These are phyloP conservation scores for Xiphorhynchus elegans DNA, from an alignment of 2,113 vertebrate species.

Conservation along the genomic window DNA sequence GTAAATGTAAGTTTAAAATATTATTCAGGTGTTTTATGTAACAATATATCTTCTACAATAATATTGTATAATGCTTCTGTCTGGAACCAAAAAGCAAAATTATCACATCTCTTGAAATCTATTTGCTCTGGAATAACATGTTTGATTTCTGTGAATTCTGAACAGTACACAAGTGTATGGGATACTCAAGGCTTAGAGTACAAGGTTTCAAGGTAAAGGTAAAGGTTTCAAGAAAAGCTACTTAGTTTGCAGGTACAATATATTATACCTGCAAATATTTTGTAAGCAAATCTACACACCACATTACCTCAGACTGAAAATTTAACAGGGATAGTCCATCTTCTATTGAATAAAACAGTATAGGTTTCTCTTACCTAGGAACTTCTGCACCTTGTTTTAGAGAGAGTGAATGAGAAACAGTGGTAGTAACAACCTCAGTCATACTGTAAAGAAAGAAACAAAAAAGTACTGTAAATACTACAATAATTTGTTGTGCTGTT, in stretches of 20 bases:
- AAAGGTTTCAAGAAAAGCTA: neutral
- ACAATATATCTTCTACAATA: neutral
- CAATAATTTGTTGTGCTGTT: neutral
- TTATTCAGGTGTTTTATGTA: neutral
- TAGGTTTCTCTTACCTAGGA: slow-evolving; percentile 59
- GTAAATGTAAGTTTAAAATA: neutral
- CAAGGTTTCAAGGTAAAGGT: no score
- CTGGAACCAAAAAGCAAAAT: neutral
- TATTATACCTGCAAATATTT: neutral
- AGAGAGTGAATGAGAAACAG: neutral
- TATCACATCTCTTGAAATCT: neutral
- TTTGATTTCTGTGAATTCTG: neutral
- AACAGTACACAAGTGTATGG: neutral
- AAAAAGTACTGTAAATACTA: neutral
- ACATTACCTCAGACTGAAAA: neutral
- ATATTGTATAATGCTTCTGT: neutral
- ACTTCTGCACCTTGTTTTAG: slow-evolving; percentile 30
- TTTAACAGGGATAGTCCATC: neutral
- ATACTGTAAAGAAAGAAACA: slow-evolving; percentile 19
- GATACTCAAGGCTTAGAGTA: neutral
- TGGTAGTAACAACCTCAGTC: neutral
- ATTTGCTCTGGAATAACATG: neutral
- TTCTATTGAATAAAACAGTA: neutral
- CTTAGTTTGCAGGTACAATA: neutral
- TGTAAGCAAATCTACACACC: neutral